Evolutionary conservation across 2,797 vertebrate genomes (phyloP).

Genomic region (Pantherophis vulpinus): DNA sequence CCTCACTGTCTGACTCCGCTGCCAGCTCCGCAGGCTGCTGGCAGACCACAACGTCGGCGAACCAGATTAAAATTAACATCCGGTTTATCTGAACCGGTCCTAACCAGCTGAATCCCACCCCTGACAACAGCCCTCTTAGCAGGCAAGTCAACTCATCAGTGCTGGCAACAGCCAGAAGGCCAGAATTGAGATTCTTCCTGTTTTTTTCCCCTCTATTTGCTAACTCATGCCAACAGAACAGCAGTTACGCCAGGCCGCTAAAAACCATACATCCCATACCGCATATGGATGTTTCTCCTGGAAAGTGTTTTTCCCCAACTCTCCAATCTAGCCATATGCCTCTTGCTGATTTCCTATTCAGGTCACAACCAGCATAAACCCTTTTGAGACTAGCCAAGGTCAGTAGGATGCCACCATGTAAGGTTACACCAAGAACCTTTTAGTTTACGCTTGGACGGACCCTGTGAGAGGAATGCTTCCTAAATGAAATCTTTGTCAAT

Average conservation of each 20-base stretch:
- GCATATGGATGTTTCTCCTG: not conserved
- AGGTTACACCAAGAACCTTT: not conserved
- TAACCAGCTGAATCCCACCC: too few relatives aligned
- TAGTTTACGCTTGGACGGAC: conserved; percentile 13
- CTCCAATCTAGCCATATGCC: not conserved
- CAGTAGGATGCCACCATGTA: not conserved
- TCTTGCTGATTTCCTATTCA: not conserved
- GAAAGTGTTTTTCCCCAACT: not conserved
- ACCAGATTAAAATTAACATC: too few relatives aligned
- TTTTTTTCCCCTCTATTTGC: not conserved
- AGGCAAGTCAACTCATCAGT: not conserved
- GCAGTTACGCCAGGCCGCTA: not conserved
- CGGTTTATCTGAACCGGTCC: too few relatives aligned
- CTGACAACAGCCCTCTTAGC: not conserved
- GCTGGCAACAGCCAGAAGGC: not conserved
- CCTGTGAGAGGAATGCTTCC: not conserved
- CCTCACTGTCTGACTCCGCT: too few relatives aligned
- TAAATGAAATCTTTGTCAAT: conserved; percentile 39
- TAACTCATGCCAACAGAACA: not conserved
- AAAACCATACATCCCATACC: not conserved
- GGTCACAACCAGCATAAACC: not conserved
- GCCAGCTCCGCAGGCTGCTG: too few relatives aligned
- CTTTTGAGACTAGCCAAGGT: not conserved
- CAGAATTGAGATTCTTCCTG: not conserved
- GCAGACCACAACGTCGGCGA: too few relatives aligned